These are phyloP conservation scores for Brachystomella parvula DNA, from an alignment of 1,140 invertebrate genomes.

Conservation along the genomic window DNA sequence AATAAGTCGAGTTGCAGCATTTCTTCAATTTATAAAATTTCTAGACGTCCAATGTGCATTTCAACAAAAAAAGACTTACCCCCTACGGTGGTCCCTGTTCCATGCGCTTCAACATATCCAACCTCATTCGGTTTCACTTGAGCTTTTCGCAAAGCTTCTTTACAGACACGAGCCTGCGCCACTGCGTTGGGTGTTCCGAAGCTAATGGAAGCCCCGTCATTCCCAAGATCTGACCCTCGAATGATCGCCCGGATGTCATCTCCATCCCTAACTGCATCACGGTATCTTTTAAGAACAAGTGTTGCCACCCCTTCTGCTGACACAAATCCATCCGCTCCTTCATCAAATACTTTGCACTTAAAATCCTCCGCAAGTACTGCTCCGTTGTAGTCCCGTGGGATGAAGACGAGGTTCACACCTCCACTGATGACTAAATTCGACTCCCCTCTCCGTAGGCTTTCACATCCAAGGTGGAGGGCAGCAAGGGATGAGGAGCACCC, in stretches of 20 bases:
- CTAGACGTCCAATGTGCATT: no score
- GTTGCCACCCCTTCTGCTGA: constrained; percentile 14
- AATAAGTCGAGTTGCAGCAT: no score
- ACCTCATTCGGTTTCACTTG: constrained; percentile 46
- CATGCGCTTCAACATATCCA: constrained; percentile 53
- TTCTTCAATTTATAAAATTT: no score
- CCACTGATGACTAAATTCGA: neutral
- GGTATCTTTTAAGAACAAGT: constrained; percentile 14
- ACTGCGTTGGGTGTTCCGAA: constrained; percentile 15
- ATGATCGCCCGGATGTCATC: constrained; percentile 19
- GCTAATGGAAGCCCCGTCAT: constrained; percentile 9
- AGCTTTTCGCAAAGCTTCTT: constrained; percentile 48
- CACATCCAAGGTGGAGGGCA: constrained; percentile 14
- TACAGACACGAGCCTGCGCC: constrained; percentile 47
- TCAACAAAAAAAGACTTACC: no score
- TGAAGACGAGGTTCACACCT: constrained; percentile 16
- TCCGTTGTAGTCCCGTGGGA: neutral
- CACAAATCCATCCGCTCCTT: constrained; percentile 15
- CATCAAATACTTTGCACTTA: constrained; percentile 19
- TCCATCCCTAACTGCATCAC: constrained; percentile 14
- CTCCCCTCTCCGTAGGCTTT: neutral
- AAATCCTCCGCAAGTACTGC: neutral
- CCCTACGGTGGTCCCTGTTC: constrained; percentile 50
- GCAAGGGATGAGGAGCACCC: constrained; percentile 17
- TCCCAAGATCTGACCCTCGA: constrained; percentile 10